Conservation (phyloP, 30 jellyfish, hydroid and myxozoan species). For the Hydra vulgaris region DNA sequence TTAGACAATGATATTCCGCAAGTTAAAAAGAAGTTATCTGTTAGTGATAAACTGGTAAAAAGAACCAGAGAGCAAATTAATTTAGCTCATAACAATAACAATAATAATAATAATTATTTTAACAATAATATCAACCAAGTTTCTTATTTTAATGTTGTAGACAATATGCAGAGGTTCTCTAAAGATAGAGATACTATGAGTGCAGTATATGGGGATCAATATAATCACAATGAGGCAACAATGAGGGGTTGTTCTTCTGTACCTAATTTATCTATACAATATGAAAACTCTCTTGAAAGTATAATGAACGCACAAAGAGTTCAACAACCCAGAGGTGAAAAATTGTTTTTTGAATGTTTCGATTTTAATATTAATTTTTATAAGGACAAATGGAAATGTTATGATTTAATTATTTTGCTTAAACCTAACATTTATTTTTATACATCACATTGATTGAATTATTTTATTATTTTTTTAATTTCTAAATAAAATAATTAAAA, state of each 20-base stretch:
- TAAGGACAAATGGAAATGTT: no score
- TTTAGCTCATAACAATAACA: background rate
- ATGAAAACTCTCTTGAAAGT: background rate
- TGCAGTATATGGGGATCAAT: constrained; percentile 63
- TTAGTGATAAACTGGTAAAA: constrained; percentile 58
- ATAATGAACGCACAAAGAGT: background rate
- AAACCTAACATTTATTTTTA: no score
- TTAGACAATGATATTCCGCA: background rate
- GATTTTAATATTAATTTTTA: no score
- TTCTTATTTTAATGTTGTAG: background rate
- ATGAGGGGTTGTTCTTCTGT: constrained; percentile 26
- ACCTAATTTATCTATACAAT: constrained; percentile 17
- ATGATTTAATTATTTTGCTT: no score
- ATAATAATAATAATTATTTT: no score
- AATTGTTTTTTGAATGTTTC: no score
- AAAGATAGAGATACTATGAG: constrained; percentile 27
- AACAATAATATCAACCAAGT: no score
- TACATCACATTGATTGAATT: no score
- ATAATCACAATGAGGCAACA: background rate
- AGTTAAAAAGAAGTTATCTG: constrained; percentile 9
- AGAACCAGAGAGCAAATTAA: constrained; percentile 58
- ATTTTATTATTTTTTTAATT: no score
- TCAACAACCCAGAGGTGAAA: background rate
- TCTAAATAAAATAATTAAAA: no score
- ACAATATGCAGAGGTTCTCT: background rate